Evolutionary conservation across 2,113 vertebrate genomes (phyloP).

Genomic region (Illadopsis cleaveri): DNA sequence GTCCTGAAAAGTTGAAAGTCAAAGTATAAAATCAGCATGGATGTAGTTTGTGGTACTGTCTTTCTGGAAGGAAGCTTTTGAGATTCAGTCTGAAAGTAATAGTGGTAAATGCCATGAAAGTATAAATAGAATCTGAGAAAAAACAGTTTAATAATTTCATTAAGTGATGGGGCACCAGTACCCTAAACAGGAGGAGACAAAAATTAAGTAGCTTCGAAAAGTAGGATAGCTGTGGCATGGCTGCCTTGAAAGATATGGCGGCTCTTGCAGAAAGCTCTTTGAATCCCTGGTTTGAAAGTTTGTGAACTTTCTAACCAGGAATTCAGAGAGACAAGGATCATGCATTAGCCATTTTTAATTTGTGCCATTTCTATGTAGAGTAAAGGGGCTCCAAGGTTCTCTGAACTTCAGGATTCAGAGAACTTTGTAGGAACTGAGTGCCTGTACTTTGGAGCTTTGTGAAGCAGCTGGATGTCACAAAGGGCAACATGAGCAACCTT

Average conservation of each 20-base stretch:
- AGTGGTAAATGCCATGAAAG: not conserved
- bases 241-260: not conserved
- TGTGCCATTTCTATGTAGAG: not conserved
- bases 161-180: not conserved
- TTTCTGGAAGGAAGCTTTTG: not conserved
- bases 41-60: not conserved
- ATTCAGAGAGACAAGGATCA: not conserved
- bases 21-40: not conserved
- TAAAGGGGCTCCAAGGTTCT: not conserved
- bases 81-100: not conserved
- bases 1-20: not conserved
- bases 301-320: not conserved
- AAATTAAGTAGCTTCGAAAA: not conserved
- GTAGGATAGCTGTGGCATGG: not conserved
- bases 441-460: not conserved
- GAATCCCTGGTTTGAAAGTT: not conserved
- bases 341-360: not conserved
- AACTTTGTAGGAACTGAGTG: not conserved
- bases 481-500: not conserved
- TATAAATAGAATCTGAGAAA: not conserved
- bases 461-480: not conserved
- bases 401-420: not conserved
- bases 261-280: not conserved
- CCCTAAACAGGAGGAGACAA: not conserved
- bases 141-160: not conserved